phyloP scores from a whole-genome alignment of 2,888 invertebrate species.

The Xanthorhoe spadicearia region DNA sequence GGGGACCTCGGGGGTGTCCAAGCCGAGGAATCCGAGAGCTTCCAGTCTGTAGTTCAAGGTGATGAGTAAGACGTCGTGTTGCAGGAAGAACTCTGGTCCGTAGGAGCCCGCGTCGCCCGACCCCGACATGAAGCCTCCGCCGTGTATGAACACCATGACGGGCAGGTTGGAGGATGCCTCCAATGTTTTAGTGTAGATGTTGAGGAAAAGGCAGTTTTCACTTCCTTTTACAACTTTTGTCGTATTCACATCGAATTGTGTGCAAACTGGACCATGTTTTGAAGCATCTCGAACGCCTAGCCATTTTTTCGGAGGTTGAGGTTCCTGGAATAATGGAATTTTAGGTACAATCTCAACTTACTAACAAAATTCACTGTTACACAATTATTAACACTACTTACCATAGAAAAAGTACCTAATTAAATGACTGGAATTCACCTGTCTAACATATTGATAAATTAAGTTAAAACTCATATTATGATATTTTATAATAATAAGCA shows the following conservation, averaged over 20 bases:
- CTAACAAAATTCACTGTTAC: no score
- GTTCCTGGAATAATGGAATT: slow-evolving; percentile 58
- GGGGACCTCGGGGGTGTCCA: slow-evolving; percentile 71
- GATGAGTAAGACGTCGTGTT: slow-evolving; percentile 57
- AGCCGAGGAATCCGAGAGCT: slow-evolving; percentile 68
- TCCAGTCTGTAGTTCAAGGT: slow-evolving; percentile 70
- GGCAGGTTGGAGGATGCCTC: slow-evolving; percentile 46
- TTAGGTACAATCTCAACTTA: no score
- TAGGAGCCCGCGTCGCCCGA: slow-evolving; percentile 54
- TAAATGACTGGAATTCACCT: no score
- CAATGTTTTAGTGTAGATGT: slow-evolving; percentile 58
- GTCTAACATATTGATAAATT: no score
- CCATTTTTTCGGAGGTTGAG: slow-evolving; percentile 57
- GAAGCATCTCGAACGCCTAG: slow-evolving; percentile 53
- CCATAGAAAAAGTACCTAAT: no score
- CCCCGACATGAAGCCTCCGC: slow-evolving; percentile 59
- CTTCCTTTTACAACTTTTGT: slow-evolving; percentile 45
- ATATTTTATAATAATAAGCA: no score
- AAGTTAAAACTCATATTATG: no score
- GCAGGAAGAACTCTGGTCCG: slow-evolving; percentile 61
- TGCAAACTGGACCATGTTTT: slow-evolving; percentile 53
- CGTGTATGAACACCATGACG: slow-evolving; percentile 65
- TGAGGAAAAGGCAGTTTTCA: slow-evolving; percentile 63
- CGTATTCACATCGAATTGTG: slow-evolving; percentile 53
- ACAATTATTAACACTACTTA: no score